These are phyloP conservation scores for Otocyon megalotis DNA, from an alignment of 2,113 vertebrate species.

Conservation along the genomic window DNA sequence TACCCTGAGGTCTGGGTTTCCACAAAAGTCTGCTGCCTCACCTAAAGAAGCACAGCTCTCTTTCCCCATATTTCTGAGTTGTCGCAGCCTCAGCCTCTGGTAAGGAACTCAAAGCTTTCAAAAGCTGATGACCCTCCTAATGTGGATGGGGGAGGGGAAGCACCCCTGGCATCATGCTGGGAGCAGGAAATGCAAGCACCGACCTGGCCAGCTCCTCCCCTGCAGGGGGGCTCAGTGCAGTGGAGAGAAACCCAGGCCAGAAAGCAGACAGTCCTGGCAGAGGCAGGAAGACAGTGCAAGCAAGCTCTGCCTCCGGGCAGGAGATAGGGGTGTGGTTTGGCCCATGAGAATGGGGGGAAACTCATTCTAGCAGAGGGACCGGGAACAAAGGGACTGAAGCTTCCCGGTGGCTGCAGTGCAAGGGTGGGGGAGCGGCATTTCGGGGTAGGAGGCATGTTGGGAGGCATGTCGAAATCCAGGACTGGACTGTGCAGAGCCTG, in stretches of 20 bases:
- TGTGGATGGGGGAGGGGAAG: neutral
- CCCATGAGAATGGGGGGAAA: too few relatives aligned
- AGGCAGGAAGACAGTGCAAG: neutral
- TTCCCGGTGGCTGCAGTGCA: neutral
- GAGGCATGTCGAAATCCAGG: neutral
- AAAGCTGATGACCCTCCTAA: neutral
- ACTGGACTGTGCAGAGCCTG: neutral
- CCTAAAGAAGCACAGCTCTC: neutral
- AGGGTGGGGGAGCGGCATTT: too few relatives aligned
- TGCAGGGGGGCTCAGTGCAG: neutral
- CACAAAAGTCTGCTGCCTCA: neutral
- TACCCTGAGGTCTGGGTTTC: neutral
- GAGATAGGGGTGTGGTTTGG: neutral
- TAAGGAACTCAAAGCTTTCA: conserved; percentile 50
- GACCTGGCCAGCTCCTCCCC: neutral
- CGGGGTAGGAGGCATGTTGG: neutral
- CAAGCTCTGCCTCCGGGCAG: too few relatives aligned
- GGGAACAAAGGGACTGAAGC: neutral
- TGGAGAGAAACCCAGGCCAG: neutral
- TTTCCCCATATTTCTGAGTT: neutral
- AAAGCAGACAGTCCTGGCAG: neutral
- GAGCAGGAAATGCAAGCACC: neutral
- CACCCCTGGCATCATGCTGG: fast-evolving
- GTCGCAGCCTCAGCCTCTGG: neutral
- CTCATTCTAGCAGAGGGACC: neutral